Evolutionary conservation across 2,888 invertebrate genomes (phyloP), one percentile per base, ranked within the genome.

Genomic region (Monoplex corrugatus): DNA sequence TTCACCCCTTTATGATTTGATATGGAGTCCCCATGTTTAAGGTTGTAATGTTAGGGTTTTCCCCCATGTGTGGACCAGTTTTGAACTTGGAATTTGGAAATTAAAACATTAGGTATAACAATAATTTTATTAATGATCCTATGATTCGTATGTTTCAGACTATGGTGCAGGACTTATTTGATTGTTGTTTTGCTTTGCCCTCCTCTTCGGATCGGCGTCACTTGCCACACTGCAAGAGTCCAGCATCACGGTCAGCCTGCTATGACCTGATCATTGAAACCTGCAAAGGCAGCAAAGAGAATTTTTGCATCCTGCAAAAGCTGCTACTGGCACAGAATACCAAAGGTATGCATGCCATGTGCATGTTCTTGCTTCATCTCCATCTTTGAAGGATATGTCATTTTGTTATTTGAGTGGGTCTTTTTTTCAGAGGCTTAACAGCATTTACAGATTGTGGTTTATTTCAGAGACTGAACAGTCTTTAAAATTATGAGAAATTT

Each of bases 181-280:
- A 98, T 84, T 98, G 98, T 95, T 97, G 99, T 1, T 99, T 99
- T 95, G 98, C 98, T 89, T 97, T 99, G 91, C 98, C 99, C 0
- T 98, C 98, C 93, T 98, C 98, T 0, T 97, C 97, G 83, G 97
- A 98, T 93, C 97, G 95, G 16, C 90, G 89, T 19, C 98, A 98
- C 94, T 97, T 98, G 78, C 99, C 99, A 0, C 98, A 98, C 96
- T 99, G 99, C 96, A 99, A 99, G 96, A 98, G 98, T 16, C 98
- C 95, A 89, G 97, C 98, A 63, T 98, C 98, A 0, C 97, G 99
- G 86, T 98, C 98, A 0, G 98, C 98, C 0, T 98, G 98, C 0
- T 99, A 98, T 95, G 99, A 99, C 96, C 96, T 99, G 0, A 96
- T 99, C 3, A 98, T 98, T 10, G 99, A 99, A 96, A 96, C 99